These are phyloP conservation scores for Philaethria dido DNA, from an alignment of 2,888 invertebrate genomes.

Conservation along the genomic window DNA sequence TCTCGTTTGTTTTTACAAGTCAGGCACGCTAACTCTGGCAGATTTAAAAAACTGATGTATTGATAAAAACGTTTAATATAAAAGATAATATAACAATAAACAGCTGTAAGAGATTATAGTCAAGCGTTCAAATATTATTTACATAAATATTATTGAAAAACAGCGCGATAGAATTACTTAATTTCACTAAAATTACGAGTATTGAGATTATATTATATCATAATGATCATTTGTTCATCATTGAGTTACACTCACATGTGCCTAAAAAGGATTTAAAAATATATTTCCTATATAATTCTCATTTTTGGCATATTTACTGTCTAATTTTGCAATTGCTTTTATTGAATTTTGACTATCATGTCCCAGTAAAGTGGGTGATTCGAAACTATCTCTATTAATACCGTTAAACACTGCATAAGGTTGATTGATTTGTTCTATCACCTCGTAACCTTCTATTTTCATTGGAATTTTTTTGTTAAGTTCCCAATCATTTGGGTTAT, in stretches of 20 bases:
- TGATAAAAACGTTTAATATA: too few relatives aligned
- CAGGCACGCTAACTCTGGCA: too few relatives aligned
- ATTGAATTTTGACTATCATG: slow-evolving; percentile 31
- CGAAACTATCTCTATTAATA: slow-evolving; percentile 55
- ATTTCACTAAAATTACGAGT: too few relatives aligned
- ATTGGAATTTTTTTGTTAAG: slow-evolving; percentile 33
- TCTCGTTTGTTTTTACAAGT: too few relatives aligned
- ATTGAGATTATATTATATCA: not conserved
- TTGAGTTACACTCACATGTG: too few relatives aligned
- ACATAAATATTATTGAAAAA: too few relatives aligned
- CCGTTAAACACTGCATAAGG: slow-evolving; percentile 67
- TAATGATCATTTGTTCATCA: not conserved
- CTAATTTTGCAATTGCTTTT: not conserved
- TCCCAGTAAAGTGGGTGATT: slow-evolving; percentile 11
- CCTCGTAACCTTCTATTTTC: slow-evolving; percentile 52
- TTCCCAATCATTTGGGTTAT: slow-evolving; percentile 44
- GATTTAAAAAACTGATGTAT: too few relatives aligned
- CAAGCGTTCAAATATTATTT: too few relatives aligned
- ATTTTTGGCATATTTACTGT: not conserved
- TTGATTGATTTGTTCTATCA: slow-evolving; percentile 49
- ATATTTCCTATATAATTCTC: slow-evolving; percentile 6
- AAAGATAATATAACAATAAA: too few relatives aligned
- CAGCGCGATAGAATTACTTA: too few relatives aligned
- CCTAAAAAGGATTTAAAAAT: slow-evolving; percentile 2
- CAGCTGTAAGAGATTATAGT: too few relatives aligned